Conservation (phyloP, 2,113 vertebrate species). For the Hemiprocne comata region DNA sequence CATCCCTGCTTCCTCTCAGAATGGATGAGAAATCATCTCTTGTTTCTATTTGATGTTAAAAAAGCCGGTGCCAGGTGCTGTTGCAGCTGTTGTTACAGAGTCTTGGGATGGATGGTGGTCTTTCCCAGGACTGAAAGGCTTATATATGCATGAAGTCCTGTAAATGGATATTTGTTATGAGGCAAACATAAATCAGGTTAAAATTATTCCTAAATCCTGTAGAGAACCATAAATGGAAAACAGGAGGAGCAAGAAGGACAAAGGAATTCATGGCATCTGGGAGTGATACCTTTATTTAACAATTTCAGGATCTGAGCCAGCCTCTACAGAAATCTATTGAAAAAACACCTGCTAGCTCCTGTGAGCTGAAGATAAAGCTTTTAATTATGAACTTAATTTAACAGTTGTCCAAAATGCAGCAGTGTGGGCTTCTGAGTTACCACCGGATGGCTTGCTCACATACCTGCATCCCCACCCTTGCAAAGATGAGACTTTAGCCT, state of each 20-base stretch:
- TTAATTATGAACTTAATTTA: background rate
- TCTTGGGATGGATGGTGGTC: background rate
- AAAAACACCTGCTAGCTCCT: background rate
- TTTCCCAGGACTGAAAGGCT: background rate
- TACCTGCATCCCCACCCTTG: background rate
- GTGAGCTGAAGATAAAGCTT: background rate
- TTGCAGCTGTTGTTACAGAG: background rate
- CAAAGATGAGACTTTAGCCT: background rate
- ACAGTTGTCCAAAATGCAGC: background rate
- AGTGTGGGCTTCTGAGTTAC: background rate
- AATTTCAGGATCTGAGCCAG: background rate
- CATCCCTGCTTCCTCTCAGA: background rate
- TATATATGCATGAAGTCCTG: no score
- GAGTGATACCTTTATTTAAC: background rate
- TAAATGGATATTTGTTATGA: background rate
- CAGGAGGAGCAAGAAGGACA: background rate
- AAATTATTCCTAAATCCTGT: background rate
- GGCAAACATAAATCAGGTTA: background rate
- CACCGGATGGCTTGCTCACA: fast-evolving
- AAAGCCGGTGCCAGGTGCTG: background rate
- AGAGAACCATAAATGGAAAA: background rate
- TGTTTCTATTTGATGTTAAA: background rate
- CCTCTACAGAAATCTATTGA: background rate
- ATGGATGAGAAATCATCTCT: background rate
- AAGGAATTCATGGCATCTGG: background rate